Evolutionary conservation across 2,888 invertebrate species (phyloP), one percentile per base, ranked within the genome.

Genomic region (Pheosia tremula): DNA sequence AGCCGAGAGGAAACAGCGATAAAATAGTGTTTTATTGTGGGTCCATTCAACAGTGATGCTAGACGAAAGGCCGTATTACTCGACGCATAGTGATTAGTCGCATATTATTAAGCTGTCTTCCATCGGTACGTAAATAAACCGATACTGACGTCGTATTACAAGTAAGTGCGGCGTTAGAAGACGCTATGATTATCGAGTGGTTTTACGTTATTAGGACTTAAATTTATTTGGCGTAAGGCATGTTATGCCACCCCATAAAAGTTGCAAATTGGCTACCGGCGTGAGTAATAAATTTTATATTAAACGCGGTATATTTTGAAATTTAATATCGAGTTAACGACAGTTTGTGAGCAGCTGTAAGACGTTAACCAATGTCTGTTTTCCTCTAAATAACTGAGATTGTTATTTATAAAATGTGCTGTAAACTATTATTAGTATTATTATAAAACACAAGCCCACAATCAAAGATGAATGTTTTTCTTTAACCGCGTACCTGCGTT

Each of bases 11-110:
- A 91, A 90, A 89, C 85, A 81, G 86, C 86, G 86, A 87, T 91
- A 89, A 92, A 85, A 91, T 87, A 85, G 79, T 83, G 82, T 85
- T 91, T 90, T 91, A 90, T 88, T 87, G 84, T 75, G 75, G 81
- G 78, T 76, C 83, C 80, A 85, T 89, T 88, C 83, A 85, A 80
- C 68, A 82, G 72, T 74, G 76, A 77, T 80, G 79, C 74, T 71
- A 74, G 74, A 69, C 67, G 72, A 70, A 71, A 63, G 72, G 69
- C 67, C 71, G 73, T 79, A 77, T 82, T 77, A 76, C 65, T 39
- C 63, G 69, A 73, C 69, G 83, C 80, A 84, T 85, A 80, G 75
- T 76, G 82, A 87, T 85, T 80, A 82, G 79, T 77, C 76, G 72
- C 76, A 79, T 77, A 77, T 60, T 72, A 50, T 60, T 75, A 50